A percentile compares a stretch with the other conserved stretches of the same genome.
Conservation (phyloP, 2,113 vertebrate genomes). For the Albula glossodonta region DNA sequence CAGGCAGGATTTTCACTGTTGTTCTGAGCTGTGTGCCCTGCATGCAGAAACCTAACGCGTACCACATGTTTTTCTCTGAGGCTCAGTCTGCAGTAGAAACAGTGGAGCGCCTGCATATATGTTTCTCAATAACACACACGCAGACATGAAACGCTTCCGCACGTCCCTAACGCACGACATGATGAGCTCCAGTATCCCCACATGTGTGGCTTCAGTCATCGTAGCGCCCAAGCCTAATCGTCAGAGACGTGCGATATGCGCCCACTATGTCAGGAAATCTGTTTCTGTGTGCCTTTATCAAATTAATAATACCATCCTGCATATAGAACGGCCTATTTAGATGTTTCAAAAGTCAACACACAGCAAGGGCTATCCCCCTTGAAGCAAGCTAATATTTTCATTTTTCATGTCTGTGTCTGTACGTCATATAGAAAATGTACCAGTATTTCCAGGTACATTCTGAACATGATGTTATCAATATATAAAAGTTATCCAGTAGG, state of each 20-base stretch:
- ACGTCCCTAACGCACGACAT: background rate
- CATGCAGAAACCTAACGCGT: background rate
- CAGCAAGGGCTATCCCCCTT: background rate
- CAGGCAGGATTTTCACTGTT: background rate
- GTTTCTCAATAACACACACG: conserved; percentile 40
- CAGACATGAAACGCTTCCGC: background rate
- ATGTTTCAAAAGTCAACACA: background rate
- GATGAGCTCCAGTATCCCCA: background rate
- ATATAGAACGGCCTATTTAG: background rate
- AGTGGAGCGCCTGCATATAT: conserved; percentile 37
- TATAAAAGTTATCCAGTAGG: background rate
- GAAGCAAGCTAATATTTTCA: background rate
- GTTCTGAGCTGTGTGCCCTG: background rate
- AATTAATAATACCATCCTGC: background rate
- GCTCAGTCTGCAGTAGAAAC: conserved; percentile 35
- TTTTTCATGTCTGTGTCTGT: background rate
- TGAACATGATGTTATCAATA: background rate
- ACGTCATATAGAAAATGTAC: background rate
- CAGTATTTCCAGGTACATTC: background rate
- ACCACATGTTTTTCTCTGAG: conserved; percentile 26
- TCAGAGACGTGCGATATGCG: background rate
- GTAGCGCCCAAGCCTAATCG: background rate
- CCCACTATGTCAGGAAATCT: background rate
- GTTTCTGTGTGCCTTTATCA: background rate
- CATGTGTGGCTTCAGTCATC: background rate